Conservation (phyloP, 2,888 invertebrate species). For the Opisthograptis luteolata region DNA sequence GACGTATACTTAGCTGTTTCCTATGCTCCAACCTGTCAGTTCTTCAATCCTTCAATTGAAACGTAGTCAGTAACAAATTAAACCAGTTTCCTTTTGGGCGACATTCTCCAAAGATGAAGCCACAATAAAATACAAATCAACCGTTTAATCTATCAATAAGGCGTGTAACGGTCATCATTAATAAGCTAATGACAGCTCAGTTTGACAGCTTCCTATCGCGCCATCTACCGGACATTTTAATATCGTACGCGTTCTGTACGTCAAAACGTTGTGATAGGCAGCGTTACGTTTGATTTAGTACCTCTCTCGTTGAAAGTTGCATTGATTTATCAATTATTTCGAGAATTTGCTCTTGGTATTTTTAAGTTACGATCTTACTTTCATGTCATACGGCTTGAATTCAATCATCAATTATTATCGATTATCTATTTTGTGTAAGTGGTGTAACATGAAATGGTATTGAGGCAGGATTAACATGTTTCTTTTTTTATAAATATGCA, state of each 20-base stretch:
- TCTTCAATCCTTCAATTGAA: too few species aligned
- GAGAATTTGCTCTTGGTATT: slow-evolving; percentile 78
- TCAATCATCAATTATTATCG: slow-evolving; percentile 78
- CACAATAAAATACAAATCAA: slow-evolving; percentile 65
- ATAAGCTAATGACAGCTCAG: slow-evolving; percentile 80
- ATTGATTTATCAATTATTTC: slow-evolving; percentile 83
- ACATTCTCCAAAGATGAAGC: background rate
- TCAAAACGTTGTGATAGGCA: slow-evolving; percentile 80
- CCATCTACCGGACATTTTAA: slow-evolving; percentile 80
- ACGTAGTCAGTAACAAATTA: too few species aligned
- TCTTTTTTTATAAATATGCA: slow-evolving; percentile 19
- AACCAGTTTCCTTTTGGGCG: slow-evolving; percentile 3
- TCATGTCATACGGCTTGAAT: slow-evolving; percentile 77
- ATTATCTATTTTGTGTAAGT: slow-evolving; percentile 76
- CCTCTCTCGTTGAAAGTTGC: slow-evolving; percentile 72
- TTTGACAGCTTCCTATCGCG: slow-evolving; percentile 81
- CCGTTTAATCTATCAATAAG: slow-evolving; percentile 68
- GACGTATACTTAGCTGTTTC: too few species aligned
- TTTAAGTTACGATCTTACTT: slow-evolving; percentile 78
- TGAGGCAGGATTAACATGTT: slow-evolving; percentile 40
- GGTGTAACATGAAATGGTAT: slow-evolving; percentile 44
- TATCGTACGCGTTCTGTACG: slow-evolving; percentile 74
- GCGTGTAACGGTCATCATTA: slow-evolving; percentile 68
- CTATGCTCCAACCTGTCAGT: too few species aligned
- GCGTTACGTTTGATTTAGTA: slow-evolving; percentile 78